Conservation (phyloP, 2,888 invertebrate genomes). For the Lysandra coridon region DNA sequence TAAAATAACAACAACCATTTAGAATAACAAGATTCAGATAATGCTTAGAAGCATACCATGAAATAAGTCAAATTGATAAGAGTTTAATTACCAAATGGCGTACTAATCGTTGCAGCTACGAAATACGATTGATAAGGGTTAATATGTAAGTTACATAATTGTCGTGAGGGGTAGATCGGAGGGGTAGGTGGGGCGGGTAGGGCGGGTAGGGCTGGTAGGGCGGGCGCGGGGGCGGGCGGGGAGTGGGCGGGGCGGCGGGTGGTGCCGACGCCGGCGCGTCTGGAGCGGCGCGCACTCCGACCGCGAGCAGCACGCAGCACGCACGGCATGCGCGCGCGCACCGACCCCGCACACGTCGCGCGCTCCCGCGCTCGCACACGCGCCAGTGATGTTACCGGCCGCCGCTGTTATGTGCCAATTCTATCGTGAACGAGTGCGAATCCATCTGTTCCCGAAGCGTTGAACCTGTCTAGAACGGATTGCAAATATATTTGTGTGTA, state of each 20-base stretch:
- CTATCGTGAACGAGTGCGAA: conserved; percentile 69
- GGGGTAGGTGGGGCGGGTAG: conserved; percentile 42
- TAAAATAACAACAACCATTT: too few relatives aligned
- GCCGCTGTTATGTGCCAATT: conserved; percentile 67
- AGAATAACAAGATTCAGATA: too few relatives aligned
- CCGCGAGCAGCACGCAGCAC: conserved; percentile 61
- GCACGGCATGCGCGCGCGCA: conserved; percentile 60
- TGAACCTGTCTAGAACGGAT: conserved; percentile 64
- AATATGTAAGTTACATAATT: neutral
- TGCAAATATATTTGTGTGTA: conserved; percentile 62
- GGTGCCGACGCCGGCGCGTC: conserved; percentile 42
- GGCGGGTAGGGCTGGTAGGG: conserved; percentile 41
- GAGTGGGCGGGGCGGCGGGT: conserved; percentile 43
- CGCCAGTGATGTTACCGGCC: conserved; percentile 71
- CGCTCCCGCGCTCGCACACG: conserved; percentile 60
- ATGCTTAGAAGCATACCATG: neutral
- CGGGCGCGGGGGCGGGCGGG: conserved; percentile 45
- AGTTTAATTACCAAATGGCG: neutral
- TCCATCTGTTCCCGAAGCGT: conserved; percentile 71
- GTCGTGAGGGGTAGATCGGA: conserved; percentile 37
- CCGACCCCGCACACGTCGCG: conserved; percentile 38
- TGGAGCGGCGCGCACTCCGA: conserved; percentile 41
- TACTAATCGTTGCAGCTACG: neutral
- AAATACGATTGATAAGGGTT: neutral
- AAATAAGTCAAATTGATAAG: neutral